Conservation (phyloP, 2,797 vertebrate genomes). For the Nannoperca australis region DNA sequence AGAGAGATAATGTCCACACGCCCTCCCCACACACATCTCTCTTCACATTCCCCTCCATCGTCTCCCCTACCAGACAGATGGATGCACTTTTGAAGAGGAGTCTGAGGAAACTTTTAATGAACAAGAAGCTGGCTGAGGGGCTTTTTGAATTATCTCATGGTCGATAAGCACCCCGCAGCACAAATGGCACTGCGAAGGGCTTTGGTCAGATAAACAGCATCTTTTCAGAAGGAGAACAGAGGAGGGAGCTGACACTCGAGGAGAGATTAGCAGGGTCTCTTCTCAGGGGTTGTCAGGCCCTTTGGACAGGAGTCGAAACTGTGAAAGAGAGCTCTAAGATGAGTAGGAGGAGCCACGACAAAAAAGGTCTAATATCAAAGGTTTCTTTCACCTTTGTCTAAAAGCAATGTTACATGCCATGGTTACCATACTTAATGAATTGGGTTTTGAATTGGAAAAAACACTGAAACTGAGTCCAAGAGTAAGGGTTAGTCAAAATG, state of each 20-base stretch:
- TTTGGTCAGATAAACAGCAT: slow-evolving; percentile 83
- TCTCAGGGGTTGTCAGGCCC: slow-evolving; percentile 76
- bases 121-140: slow-evolving; percentile 74
- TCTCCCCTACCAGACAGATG: slow-evolving; percentile 70
- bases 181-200: slow-evolving; percentile 74
- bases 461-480: background rate
- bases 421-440: background rate
- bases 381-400: slow-evolving; percentile 24
- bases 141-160: slow-evolving; percentile 81
- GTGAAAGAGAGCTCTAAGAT: slow-evolving; percentile 56
- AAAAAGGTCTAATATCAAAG: slow-evolving; percentile 37
- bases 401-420: background rate
- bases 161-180: slow-evolving; percentile 77
- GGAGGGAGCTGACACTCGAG: slow-evolving; percentile 77
- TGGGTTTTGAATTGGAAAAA: background rate
- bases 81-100: slow-evolving; percentile 78
- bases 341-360: slow-evolving; percentile 20
- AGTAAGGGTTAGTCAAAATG: background rate
- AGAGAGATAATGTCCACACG: slow-evolving; percentile 65
- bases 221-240: slow-evolving; percentile 78
- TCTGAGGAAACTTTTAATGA: slow-evolving; percentile 84
- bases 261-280: slow-evolving; percentile 77
- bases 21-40: slow-evolving; percentile 29
- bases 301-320: slow-evolving; percentile 67
- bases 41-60: slow-evolving; percentile 39